Conservation (phyloP, 2,113 vertebrate genomes). For the Cyanistes caeruleus region DNA sequence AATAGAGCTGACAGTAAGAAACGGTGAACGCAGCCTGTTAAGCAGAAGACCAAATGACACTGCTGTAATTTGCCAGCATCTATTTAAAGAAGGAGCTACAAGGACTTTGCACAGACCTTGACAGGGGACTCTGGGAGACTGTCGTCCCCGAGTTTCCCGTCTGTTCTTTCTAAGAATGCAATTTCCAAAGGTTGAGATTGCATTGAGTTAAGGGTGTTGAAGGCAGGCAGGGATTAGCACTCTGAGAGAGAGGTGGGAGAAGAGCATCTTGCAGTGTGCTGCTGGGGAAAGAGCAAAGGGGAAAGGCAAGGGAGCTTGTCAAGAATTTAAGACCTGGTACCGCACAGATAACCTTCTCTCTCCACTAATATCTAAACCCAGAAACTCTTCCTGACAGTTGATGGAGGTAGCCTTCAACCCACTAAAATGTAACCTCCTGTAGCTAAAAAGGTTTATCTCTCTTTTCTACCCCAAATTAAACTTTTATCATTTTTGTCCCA, state of each 20-base stretch:
- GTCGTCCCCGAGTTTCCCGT: not conserved
- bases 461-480: not conserved
- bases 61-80: slow-evolving; percentile 47
- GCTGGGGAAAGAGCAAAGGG: not conserved
- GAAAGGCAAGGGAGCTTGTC: not conserved
- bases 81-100: slow-evolving; percentile 53
- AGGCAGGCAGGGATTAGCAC: not conserved
- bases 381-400: not conserved
- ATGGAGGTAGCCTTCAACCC: not conserved
- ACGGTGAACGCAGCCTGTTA: slow-evolving; percentile 48
- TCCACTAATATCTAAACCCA: not conserved
- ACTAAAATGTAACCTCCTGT: not conserved
- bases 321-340: not conserved
- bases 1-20: slow-evolving; percentile 49
- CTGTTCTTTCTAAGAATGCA: not conserved
- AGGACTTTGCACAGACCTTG: slow-evolving; percentile 32
- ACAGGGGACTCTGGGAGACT: not conserved
- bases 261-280: not conserved
- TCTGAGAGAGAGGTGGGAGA: not conserved
- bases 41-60: slow-evolving; percentile 43
- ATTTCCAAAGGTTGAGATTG: not conserved
- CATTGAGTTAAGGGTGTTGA: not conserved
- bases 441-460: not conserved
- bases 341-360: not conserved
- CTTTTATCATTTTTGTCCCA: not conserved